A percentile compares a stretch with the other conserved stretches of the same genome.
These are phyloP conservation scores for Schizaphis graminum DNA, from an alignment of 2,888 invertebrate genomes.

Conservation along the genomic window DNA sequence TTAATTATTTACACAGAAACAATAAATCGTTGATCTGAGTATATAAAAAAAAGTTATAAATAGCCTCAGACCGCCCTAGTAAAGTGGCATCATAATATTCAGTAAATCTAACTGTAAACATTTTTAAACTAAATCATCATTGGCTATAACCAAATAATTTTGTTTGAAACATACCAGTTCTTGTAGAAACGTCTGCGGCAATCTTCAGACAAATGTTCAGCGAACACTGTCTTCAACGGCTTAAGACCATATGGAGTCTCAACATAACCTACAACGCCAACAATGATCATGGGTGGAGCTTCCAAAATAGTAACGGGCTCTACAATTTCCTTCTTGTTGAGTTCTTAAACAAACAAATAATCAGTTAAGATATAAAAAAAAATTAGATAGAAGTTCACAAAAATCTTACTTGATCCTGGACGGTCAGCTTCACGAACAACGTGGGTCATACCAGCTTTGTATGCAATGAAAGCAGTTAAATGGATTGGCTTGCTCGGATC, in stretches of 20 bases:
- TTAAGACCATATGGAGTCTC: conserved; percentile 98
- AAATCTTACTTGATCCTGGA: conserved; percentile 95
- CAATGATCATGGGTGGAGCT: conserved; percentile 97
- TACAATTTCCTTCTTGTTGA: conserved; percentile 99
- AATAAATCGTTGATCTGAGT: not conserved
- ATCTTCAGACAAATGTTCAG: conserved; percentile 98
- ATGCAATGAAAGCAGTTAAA: conserved; percentile 96
- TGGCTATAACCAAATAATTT: conserved; percentile 40
- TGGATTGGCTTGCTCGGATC: conserved; percentile 96
- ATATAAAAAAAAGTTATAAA: not conserved
- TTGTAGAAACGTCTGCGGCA: conserved; percentile 99
- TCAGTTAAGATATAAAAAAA: not conserved
- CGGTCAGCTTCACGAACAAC: conserved; percentile 98
- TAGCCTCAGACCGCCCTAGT: conserved; percentile 74
- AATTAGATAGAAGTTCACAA: not conserved
- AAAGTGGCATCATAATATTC: conserved; percentile 67
- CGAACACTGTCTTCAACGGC: conserved; percentile 96
- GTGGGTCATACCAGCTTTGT: conserved; percentile 99
- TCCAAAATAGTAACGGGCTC: conserved; percentile 99
- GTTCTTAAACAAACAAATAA: conserved; percentile 77
- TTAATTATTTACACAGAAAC: conserved; percentile 12
- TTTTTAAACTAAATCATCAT: conserved; percentile 67
- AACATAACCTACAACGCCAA: conserved; percentile 98
- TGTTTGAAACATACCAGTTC: conserved; percentile 90
- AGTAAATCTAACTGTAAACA: conserved; percentile 66